A percentile compares a stretch with the other conserved stretches of the same genome.
phyloP scores from a whole-genome alignment of 2,113 vertebrate genomes.

The Callorhinus ursinus region DNA sequence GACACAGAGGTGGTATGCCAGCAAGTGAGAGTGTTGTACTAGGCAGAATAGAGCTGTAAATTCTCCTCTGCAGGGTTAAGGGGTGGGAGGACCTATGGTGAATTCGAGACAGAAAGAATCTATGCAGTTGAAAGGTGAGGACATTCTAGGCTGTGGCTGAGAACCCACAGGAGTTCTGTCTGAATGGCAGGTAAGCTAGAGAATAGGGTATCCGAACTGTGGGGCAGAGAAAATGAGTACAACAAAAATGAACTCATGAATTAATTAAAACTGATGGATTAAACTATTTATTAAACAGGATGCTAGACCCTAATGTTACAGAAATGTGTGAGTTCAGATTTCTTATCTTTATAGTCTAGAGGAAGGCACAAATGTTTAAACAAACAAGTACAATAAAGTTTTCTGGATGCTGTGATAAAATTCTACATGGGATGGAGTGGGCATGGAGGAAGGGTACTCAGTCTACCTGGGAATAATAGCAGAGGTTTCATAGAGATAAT shows the following conservation, averaged over 20 bases:
- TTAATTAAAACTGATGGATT: neutral
- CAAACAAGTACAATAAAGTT: neutral
- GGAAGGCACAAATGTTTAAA: neutral
- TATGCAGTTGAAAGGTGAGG: neutral
- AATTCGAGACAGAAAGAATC: neutral
- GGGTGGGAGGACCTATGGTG: too few species aligned
- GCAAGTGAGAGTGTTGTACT: rapidly evolving
- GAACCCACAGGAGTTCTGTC: neutral
- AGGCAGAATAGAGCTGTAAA: neutral
- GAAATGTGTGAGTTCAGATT: neutral
- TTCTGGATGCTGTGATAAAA: neutral
- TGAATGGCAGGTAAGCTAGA: neutral
- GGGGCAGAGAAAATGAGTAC: neutral
- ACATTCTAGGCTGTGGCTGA: neutral
- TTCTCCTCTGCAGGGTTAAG: neutral
- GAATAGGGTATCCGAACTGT: neutral
- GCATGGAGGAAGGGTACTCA: rapidly evolving
- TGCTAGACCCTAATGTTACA: neutral
- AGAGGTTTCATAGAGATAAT: neutral
- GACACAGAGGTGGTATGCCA: too few species aligned
- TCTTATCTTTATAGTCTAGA: neutral
- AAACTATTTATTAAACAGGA: neutral
- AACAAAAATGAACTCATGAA: neutral
- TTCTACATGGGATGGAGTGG: neutral
- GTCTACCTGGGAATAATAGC: neutral